Evolutionary conservation across 2,797 vertebrate species (phyloP).

Genomic region (Tragelaphus oryx): DNA sequence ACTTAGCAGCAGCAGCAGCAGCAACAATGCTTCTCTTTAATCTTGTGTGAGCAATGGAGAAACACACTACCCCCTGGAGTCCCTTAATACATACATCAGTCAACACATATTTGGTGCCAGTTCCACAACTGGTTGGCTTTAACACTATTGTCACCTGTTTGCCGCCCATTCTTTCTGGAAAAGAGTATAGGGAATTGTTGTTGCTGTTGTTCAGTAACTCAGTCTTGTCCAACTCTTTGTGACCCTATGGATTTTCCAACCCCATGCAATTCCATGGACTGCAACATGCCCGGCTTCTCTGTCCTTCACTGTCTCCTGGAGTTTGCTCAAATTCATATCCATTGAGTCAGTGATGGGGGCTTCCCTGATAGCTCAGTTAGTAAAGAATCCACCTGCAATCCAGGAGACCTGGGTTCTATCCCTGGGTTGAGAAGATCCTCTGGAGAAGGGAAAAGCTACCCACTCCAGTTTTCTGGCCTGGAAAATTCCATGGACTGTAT

Average conservation of each 20-base stretch:
- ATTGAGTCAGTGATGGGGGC: neutral
- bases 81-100: no score
- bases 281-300: neutral
- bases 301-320: neutral
- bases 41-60: neutral
- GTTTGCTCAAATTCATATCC: neutral
- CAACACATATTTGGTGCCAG: rapidly evolving
- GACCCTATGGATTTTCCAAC: neutral
- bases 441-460: neutral
- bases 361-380: neutral
- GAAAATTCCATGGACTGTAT: neutral
- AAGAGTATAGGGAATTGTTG: neutral
- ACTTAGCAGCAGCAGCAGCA: no score
- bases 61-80: rapidly evolving
- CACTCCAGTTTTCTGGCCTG: neutral
- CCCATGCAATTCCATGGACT: neutral
- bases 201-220: neutral
- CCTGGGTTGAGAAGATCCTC: neutral
- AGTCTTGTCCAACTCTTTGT: neutral
- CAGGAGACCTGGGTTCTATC: neutral
- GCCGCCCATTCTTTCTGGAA: neutral
- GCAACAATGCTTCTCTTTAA: neutral
- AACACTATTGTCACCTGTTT: rapidly evolving
- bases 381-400: neutral
- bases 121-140: rapidly evolving